phyloP scores from a whole-genome alignment of 2,888 invertebrate species.

The Didymodactylos carnosus region DNA sequence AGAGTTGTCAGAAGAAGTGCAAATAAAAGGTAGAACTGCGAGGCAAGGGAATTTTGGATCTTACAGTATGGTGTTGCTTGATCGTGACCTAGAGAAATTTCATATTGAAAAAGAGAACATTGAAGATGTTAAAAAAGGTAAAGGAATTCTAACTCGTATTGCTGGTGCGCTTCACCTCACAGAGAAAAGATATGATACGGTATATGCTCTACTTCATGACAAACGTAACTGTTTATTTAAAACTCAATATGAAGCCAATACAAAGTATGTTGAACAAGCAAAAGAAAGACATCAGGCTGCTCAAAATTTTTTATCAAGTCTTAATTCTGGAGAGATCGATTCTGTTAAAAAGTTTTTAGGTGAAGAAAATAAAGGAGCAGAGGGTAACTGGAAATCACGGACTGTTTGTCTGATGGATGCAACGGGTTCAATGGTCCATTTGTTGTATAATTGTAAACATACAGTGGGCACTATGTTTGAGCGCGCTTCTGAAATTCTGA shows the following conservation, averaged over 20 bases:
- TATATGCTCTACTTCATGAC: background rate
- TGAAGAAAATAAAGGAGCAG: background rate
- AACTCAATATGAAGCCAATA: background rate
- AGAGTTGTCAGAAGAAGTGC: background rate
- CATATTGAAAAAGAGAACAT: background rate
- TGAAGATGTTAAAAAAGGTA: background rate
- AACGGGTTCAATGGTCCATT: background rate
- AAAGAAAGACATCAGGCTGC: background rate
- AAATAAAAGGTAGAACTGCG: background rate
- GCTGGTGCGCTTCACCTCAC: too few relatives aligned
- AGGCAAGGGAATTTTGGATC: background rate
- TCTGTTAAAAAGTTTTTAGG: background rate
- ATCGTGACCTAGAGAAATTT: background rate
- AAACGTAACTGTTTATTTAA: background rate
- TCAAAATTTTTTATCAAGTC: background rate
- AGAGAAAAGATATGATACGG: background rate
- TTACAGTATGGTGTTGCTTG: background rate
- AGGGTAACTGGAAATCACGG: background rate
- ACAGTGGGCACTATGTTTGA: background rate
- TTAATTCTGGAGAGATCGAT: background rate
- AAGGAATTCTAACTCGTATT: background rate
- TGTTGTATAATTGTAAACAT: background rate
- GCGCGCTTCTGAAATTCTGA: background rate
- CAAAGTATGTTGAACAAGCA: background rate
- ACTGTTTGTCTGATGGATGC: background rate